Evolutionary conservation across 1,140 invertebrate species (phyloP), one percentile per base, ranked within the genome.

Genomic region (Hirudo medicinalis): DNA sequence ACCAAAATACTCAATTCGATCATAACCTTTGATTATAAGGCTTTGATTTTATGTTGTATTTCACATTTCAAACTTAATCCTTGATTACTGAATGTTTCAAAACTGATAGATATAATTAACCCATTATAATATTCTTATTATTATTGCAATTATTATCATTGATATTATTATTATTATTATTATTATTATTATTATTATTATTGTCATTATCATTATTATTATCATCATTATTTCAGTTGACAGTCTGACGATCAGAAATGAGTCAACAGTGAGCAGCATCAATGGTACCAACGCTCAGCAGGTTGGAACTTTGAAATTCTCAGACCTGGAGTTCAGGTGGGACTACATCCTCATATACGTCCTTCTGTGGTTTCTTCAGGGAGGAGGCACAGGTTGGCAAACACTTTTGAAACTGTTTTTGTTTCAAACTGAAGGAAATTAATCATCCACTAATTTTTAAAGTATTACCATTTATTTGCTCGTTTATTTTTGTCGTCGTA

Each of bases 311-410:
- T 63, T 25, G 22, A 63, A 22, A 9, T 63, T 63, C 22, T 63
- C 57, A 15, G 69, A 69, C 19, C 77, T 87, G 3, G 69, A 75
- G 36, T 92, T 90, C 78, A 86, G 91, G 73, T 97, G 91, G 90
- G 91, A 96, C 78, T 87, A 89, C 72, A 88, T 97, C 75, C 79
- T 94, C 0, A 87, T 91, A 54, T 96, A 91, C 80, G 90, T 92
- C 13, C 81, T 81, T 1, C 87, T 97, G 74, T 92, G 93, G 80
- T 95, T 96, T 81, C 84, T 97, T 1, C 92, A 95, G 86, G 94
- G 92, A 2, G 91, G 76, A 19, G 91, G 91, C 20, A 74, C 77
- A 78, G 80, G 80, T 80, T 71, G 73, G 9, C 54, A 19, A 63
- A 25, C 19, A 70, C 15, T 73, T 66, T 73, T 53, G 0, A 25